Evolutionary conservation across 2,888 invertebrate species (phyloP).

Genomic region (Proisotoma minuta): DNA sequence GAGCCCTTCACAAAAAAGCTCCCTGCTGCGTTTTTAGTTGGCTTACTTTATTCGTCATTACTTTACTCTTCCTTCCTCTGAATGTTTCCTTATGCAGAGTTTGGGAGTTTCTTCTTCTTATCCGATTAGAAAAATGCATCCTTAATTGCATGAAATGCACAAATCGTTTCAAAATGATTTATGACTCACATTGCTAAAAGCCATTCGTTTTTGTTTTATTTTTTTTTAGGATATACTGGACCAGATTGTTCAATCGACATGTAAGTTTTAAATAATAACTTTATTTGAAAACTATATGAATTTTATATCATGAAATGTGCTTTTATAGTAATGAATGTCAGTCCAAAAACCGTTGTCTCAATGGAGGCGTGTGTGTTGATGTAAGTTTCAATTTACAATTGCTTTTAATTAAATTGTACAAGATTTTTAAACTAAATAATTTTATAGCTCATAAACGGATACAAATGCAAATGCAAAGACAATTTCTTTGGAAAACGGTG

Average conservation of each 20-base stretch:
- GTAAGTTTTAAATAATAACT: neutral
- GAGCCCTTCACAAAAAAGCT: slow-evolving; percentile 31
- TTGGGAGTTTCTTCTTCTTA: too few relatives aligned
- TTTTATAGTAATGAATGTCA: slow-evolving; percentile 83
- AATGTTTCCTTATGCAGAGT: too few relatives aligned
- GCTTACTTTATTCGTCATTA: too few relatives aligned
- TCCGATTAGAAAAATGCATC: too few relatives aligned
- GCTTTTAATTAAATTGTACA: neutral
- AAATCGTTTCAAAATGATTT: too few relatives aligned
- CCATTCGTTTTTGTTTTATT: slow-evolving; percentile 20
- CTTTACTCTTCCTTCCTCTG: too few relatives aligned
- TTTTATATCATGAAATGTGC: slow-evolving; percentile 51
- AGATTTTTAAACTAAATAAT: neutral
- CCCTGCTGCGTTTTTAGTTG: slow-evolving; percentile 30
- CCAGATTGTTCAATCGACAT: slow-evolving; percentile 65
- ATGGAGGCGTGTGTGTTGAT: slow-evolving; percentile 50
- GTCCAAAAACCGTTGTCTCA: slow-evolving; percentile 67
- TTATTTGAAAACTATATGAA: neutral
- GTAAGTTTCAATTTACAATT: slow-evolving; percentile 16
- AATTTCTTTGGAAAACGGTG: slow-evolving; percentile 72
- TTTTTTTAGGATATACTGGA: slow-evolving; percentile 70
- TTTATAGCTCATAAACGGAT: slow-evolving; percentile 63
- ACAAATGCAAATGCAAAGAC: slow-evolving; percentile 79
- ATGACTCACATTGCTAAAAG: too few relatives aligned
- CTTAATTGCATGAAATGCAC: too few relatives aligned